phyloP scores from a whole-genome alignment of 2,113 vertebrate species.

The Aptenodytes forsteri region DNA sequence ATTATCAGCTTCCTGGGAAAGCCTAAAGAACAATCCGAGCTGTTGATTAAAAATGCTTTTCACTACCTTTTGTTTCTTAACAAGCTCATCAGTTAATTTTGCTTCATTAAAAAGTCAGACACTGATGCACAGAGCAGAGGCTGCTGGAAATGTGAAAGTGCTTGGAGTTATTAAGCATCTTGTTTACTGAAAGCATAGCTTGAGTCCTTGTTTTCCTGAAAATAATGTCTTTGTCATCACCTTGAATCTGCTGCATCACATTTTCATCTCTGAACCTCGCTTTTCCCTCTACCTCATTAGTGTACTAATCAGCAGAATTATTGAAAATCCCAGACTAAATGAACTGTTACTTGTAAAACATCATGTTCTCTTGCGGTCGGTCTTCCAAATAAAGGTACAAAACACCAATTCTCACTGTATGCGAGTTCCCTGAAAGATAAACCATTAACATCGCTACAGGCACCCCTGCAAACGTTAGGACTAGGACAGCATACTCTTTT shows the following conservation, averaged over 20 bases:
- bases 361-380: not conserved
- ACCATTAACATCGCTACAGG: not conserved
- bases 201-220: not conserved
- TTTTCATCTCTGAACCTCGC: not conserved
- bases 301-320: constrained; percentile 1
- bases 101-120: not conserved
- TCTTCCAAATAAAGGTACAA: not conserved
- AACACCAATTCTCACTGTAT: not conserved
- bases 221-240: constrained; percentile 20
- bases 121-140: not conserved
- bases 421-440: constrained; percentile 15
- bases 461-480: not conserved
- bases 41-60: not conserved
- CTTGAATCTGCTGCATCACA: not conserved
- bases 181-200: not conserved
- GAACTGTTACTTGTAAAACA: constrained; percentile 38
- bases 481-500: not conserved
- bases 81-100: not conserved
- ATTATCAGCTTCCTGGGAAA: not conserved
- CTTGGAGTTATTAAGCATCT: constrained; percentile 1
- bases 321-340: constrained; percentile 47
- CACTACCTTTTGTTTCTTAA: not conserved
- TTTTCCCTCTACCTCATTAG: constrained; percentile 2
- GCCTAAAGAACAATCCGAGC: not conserved
- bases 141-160: not conserved